These are phyloP conservation scores for Gymnocheta viridis DNA, from an alignment of 2,888 invertebrate species.

Conservation along the genomic window DNA sequence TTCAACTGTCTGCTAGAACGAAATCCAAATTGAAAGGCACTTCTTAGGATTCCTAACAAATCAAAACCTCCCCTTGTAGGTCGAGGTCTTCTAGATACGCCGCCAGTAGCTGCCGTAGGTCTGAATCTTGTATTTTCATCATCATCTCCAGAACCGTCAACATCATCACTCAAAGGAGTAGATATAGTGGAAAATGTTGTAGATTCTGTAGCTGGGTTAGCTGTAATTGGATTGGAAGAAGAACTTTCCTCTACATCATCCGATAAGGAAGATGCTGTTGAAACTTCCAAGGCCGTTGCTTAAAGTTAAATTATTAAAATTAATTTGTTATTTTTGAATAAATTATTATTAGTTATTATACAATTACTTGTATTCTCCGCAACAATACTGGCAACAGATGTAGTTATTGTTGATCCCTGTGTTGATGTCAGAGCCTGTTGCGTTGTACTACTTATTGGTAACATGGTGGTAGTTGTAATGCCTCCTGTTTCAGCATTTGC, in stretches of 20 bases:
- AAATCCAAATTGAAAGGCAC: slow-evolving; percentile 76
- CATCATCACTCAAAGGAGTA: slow-evolving; percentile 77
- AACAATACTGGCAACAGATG: not conserved
- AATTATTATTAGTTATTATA: not conserved
- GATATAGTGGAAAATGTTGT: slow-evolving; percentile 56
- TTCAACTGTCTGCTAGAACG: slow-evolving; percentile 68
- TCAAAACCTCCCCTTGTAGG: slow-evolving; percentile 80
- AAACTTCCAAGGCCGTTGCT: not conserved
- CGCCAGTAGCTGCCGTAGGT: slow-evolving; percentile 65
- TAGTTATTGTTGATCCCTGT: slow-evolving; percentile 14
- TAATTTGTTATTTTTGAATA: not conserved
- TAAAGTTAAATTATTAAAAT: not conserved
- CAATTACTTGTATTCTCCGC: slow-evolving; percentile 35
- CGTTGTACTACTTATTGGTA: slow-evolving; percentile 2
- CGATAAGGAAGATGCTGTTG: slow-evolving; percentile 58
- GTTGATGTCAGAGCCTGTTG: slow-evolving; percentile 25
- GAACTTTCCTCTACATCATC: slow-evolving; percentile 51
- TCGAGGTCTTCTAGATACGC: slow-evolving; percentile 75
- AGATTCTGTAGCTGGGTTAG: slow-evolving; percentile 49
- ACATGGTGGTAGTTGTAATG: slow-evolving; percentile 27
- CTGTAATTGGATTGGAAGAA: slow-evolving; percentile 65
- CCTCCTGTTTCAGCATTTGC: not conserved
- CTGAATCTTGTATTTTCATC: slow-evolving; percentile 64
- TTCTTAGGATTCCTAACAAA: slow-evolving; percentile 79
- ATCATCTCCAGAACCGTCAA: slow-evolving; percentile 85